These are phyloP conservation scores for Cataglyphis cursor DNA, from an alignment of 2,888 invertebrate genomes.

Conservation along the genomic window DNA sequence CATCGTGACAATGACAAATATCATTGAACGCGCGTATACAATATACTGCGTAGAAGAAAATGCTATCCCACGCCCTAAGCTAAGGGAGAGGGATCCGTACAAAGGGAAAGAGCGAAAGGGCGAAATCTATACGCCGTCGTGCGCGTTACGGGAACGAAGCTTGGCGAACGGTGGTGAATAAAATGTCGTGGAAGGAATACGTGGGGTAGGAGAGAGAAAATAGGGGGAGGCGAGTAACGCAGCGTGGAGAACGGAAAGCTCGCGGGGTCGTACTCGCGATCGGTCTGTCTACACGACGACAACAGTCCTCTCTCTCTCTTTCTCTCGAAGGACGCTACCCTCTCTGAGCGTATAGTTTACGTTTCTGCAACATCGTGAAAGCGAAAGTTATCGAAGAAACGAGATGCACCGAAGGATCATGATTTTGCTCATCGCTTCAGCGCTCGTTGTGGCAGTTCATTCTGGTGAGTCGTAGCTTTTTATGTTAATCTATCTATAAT, in stretches of 20 bases:
- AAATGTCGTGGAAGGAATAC: constrained; percentile 14
- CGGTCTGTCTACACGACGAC: constrained; percentile 72
- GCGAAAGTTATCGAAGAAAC: constrained; percentile 27
- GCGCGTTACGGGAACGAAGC: constrained; percentile 57
- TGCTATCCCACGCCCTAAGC: neutral
- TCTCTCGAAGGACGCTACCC: neutral
- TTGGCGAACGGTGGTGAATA: neutral
- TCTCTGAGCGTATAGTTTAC: neutral
- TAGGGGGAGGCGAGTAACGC: constrained; percentile 9
- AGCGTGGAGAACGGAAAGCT: constrained; percentile 64
- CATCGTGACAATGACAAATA: neutral
- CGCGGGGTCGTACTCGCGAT: constrained; percentile 72
- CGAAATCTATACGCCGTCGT: constrained; percentile 19
- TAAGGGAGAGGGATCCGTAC: neutral
- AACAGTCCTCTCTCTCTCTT: constrained; percentile 59
- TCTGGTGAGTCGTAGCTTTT: constrained; percentile 74
- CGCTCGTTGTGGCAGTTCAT: constrained; percentile 70
- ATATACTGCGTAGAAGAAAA: constrained; percentile 8
- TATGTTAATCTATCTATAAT: neutral
- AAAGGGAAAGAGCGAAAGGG: neutral
- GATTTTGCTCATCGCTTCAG: constrained; percentile 66
- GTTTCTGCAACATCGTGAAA: neutral
- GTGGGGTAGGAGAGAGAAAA: constrained; percentile 50
- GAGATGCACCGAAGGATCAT: constrained; percentile 67
- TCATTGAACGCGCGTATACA: neutral